Base-by-base conservation (phyloP, 1,140 invertebrate genomes). In the Eumaeus atala region DNA sequence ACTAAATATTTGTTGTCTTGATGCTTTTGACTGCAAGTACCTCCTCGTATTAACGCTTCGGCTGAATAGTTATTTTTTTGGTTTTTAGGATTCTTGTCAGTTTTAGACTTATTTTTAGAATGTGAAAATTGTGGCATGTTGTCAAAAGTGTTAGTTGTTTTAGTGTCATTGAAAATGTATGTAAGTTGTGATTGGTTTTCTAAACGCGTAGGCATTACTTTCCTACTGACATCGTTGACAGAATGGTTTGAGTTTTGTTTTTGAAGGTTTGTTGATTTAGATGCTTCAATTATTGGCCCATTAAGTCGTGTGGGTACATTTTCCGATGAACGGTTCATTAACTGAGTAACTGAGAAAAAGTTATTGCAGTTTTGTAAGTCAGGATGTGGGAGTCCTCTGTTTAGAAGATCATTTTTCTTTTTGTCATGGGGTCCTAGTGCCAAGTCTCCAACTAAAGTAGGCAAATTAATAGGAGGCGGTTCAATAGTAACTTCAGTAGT, bases 401-500 rank as follows among this genome's bases (percentile, higher is more conserved):
- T 77, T 37, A 68, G 36, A 11, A 62, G 51, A 40, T 87, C 80
- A 67, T 59, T 74, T 58, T 76, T 85, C 66, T 84, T 87, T 61
- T 79, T 84, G n/a, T 87, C 84, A 40, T 87, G 82, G 11, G 84
- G 84, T 1, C 84, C 84, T 47, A 87, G 59, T 17, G 84, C 84
- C 58, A 87, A 65, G 62, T 87, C 84, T 18, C 84, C 84, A 16
- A 87, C 76, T 52, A 87, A 69, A 9, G 84, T 87, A 8, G 84
- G 84, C 49, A 87, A 64, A 56, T 87, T 84, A 10, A 85, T 83
- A 14, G 84, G 84, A 9, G 84, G 84, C 18, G 84, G 82, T 48
- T 87, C 84, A 42, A 87, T 85, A 60, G 74, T 85, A 48, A 87
- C 81, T 75, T 87, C 84, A 12, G 84, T 75, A n/a, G 84, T 84